Base-by-base conservation (phyloP, 1,140 invertebrate species). In the Drosophila micromelanica region DNA sequence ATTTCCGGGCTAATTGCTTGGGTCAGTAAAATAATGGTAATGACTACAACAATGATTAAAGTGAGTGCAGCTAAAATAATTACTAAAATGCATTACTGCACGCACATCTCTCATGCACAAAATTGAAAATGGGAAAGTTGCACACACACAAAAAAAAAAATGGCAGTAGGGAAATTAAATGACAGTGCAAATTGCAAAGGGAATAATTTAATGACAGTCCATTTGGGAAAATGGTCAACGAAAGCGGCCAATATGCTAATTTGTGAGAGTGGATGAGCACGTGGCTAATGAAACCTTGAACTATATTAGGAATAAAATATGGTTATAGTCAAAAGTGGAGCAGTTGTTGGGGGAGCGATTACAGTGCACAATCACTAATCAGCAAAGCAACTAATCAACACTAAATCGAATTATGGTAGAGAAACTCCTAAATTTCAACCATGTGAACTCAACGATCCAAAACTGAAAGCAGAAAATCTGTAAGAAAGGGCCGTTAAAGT, bases 161-260 rank as follows among this genome's bases (percentile, higher is more conserved):
- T 40, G 38, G 7, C 5, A 32, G 30, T 0, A 35, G 17, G 35
- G 48, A 74, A 86, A 85, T 87, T 68, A 87, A 86, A 81, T 86
- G 82, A 78, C 78, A 87, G 52, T 78, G 81, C 82, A 89, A 87
- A 78, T 87, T 87, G 82, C 82, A 86, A 82, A 63, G 75, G 80
- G 81, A 86, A 87, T 87, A 69, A 87, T 75, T 87, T 87, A 82
- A 86, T 87, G 82, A 62, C 78, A 77, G 72, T 78, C 65, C 74
- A 87, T 87, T 87, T 72, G 46, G 55, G 37, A 30, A 62, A 77
- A 56, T 79, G 76, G 76, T 55, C 80, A 78, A 67, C 48, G 37
- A 12, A 63, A 40, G 60, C 32, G 60, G 20, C n/a, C 12, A 37
- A 70, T 80, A 87, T 77, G 78, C 62, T 65, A 86, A 87, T 87